Conservation (phyloP, 1,140 invertebrate genomes). For the Drosophila guanche region DNA sequence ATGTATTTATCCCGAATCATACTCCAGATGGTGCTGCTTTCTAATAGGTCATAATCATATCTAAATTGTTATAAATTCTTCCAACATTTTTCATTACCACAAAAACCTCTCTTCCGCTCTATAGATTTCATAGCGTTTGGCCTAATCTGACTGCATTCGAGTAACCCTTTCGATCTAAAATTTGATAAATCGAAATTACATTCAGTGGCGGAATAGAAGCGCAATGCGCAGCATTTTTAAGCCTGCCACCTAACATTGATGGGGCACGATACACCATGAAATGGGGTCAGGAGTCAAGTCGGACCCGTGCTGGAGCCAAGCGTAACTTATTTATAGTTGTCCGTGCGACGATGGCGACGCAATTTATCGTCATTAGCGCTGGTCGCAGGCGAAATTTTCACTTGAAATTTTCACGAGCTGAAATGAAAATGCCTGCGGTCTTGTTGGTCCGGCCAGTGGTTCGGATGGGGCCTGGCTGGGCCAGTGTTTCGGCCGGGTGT, state of each 20-base stretch:
- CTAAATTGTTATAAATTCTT: too few species aligned
- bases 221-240: constrained; percentile 49
- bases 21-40: constrained; percentile 4
- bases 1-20: constrained; percentile 19
- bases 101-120: too few species aligned
- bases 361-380: constrained; percentile 78
- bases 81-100: too few species aligned
- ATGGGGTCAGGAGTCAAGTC: constrained; percentile 30
- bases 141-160: constrained; percentile 10
- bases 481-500: constrained; percentile 7
- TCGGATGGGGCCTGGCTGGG: constrained; percentile 8
- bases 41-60: background rate
- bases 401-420: constrained; percentile 75
- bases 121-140: background rate
- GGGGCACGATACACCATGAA: constrained; percentile 28
- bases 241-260: constrained; percentile 25
- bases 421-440: constrained; percentile 75
- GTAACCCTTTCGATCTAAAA: constrained; percentile 14
- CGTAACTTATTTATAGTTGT: constrained; percentile 76
- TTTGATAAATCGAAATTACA: constrained; percentile 49
- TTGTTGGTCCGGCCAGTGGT: constrained; percentile 27
- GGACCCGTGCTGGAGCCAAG: constrained; percentile 29
- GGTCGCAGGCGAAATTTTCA: constrained; percentile 67
- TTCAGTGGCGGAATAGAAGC: constrained; percentile 27
- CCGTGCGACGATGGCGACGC: constrained; percentile 46